These are phyloP conservation scores for Choloepus didactylus DNA, from an alignment of 2,797 vertebrate genomes.

Conservation along the genomic window DNA sequence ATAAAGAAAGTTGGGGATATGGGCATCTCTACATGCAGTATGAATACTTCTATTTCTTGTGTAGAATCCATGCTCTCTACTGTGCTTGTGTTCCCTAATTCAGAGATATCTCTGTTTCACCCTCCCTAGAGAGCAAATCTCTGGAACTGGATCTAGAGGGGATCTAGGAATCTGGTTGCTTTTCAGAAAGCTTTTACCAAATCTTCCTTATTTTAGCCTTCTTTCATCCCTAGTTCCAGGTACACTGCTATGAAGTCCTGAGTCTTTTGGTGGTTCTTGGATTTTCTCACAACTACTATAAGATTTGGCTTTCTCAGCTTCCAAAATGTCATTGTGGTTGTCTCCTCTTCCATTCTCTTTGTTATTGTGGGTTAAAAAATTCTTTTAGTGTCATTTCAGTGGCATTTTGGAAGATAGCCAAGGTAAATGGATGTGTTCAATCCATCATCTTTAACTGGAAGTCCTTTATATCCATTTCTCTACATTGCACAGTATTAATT, in stretches of 20 bases:
- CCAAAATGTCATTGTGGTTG: slow-evolving; percentile 40
- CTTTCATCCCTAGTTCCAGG: not conserved
- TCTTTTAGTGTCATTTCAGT: slow-evolving; percentile 62
- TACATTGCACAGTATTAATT: slow-evolving; percentile 64
- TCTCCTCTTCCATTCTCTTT: slow-evolving; percentile 63
- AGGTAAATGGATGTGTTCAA: slow-evolving; percentile 71
- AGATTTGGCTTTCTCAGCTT: slow-evolving; percentile 51
- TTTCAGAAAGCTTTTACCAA: not conserved
- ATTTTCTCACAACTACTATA: slow-evolving; percentile 42
- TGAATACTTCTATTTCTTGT: slow-evolving; percentile 3
- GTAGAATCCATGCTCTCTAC: not conserved
- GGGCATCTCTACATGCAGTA: not conserved
- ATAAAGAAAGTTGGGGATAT: slow-evolving; percentile 17
- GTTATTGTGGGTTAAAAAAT: slow-evolving; percentile 56
- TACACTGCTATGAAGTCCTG: not conserved
- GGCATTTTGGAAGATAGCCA: slow-evolving; percentile 66
- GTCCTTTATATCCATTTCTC: slow-evolving; percentile 62
- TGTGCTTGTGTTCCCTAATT: slow-evolving; percentile 7
- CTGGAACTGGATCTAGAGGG: slow-evolving; percentile 39
- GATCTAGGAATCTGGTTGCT: slow-evolving; percentile 24
- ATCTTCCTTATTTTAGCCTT: slow-evolving; percentile 43
- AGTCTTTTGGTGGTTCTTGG: not conserved
- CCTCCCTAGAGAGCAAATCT: slow-evolving; percentile 30
- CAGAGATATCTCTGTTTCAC: not conserved
- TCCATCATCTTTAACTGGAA: slow-evolving; percentile 75